These are phyloP conservation scores for Lota lota DNA, from an alignment of 2,113 vertebrate species.

Conservation along the genomic window DNA sequence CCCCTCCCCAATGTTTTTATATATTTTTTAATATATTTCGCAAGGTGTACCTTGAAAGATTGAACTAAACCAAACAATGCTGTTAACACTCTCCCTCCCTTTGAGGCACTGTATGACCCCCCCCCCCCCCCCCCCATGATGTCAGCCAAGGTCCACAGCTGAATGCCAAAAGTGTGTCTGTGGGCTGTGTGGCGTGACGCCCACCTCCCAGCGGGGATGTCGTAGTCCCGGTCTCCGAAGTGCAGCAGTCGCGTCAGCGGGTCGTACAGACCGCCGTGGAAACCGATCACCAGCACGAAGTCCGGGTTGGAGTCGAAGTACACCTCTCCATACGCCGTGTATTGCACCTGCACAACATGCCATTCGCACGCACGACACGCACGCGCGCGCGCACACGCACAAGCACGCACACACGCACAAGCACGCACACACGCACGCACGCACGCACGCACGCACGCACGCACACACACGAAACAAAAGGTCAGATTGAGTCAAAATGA, in stretches of 20 bases:
- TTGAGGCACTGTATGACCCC: too few relatives aligned
- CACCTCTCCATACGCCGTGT: slow-evolving; percentile 95
- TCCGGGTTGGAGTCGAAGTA: slow-evolving; percentile 98
- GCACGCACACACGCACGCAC: slow-evolving; percentile 9
- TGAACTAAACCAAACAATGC: too few relatives aligned
- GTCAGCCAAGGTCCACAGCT: too few relatives aligned
- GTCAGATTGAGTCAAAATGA: too few relatives aligned
- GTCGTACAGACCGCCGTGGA: slow-evolving; percentile 94
- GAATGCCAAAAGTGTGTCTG: too few relatives aligned
- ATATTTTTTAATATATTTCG: too few relatives aligned
- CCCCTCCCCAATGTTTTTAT: too few relatives aligned
- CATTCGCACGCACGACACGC: neutral
- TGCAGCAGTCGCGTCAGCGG: slow-evolving; percentile 93
- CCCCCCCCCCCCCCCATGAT: too few relatives aligned
- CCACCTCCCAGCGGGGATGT: slow-evolving; percentile 89
- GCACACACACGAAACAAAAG: neutral
- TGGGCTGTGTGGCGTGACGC: too few relatives aligned
- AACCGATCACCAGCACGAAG: slow-evolving; percentile 95
- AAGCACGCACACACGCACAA: slow-evolving; percentile 16
- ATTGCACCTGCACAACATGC: slow-evolving; percentile 79
- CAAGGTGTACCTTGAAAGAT: too few relatives aligned
- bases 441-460: neutral
- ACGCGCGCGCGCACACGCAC: neutral
- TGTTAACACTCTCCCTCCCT: too few relatives aligned
- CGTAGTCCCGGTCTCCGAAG: slow-evolving; percentile 96